phyloP scores from a whole-genome alignment of 2,113 vertebrate species.

The Ptilonorhynchus violaceus region DNA sequence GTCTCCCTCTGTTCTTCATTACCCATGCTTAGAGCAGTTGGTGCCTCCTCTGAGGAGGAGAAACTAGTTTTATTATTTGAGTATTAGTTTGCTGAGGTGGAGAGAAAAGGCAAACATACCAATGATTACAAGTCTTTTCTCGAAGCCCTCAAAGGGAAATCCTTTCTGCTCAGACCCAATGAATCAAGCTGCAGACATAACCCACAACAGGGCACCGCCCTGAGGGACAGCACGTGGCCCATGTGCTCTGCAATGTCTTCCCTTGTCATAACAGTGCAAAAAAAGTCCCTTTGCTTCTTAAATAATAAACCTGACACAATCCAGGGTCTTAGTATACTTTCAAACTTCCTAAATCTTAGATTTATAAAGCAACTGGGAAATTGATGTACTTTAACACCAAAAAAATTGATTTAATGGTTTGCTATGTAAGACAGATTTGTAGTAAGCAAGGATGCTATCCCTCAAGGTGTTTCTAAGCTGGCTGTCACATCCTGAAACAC shows the following conservation, averaged over 20 bases:
- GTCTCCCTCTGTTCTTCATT: not conserved
- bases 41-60: not conserved
- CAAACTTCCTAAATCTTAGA: not conserved
- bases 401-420: not conserved
- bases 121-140: not conserved
- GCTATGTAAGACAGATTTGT: not conserved
- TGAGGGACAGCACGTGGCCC: accelerated
- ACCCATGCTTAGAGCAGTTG: not conserved
- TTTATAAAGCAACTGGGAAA: not conserved
- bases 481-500: not conserved
- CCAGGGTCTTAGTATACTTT: not conserved
- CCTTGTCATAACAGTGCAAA: not conserved
- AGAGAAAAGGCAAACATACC: not conserved
- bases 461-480: not conserved
- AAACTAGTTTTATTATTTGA: not conserved
- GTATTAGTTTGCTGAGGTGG: not conserved
- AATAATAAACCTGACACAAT: not conserved
- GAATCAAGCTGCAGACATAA: not conserved
- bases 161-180: not conserved
- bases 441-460: not conserved
- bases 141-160: not conserved
- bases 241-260: not conserved
- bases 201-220: not conserved
- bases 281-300: not conserved
- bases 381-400: not conserved